Base-by-base conservation (phyloP, 2,797 vertebrate species). In the Lacerta bilineata region DNA sequence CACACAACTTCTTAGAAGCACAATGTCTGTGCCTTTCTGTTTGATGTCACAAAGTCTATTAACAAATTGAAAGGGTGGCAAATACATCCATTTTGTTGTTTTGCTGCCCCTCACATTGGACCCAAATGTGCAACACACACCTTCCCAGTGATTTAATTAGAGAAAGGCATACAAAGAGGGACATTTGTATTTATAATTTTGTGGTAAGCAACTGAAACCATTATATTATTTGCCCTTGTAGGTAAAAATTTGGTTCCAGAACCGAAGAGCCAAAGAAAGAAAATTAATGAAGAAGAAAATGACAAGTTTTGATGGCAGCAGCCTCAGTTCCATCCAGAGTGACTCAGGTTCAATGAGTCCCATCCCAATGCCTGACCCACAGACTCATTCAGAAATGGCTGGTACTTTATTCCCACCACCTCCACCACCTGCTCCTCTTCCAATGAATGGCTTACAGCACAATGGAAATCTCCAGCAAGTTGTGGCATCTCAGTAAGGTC, bases 241-340 rank as follows among this genome's bases (percentile, higher is more conserved):
- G 98, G 98, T 99, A 71, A 99, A 99, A 95, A 99, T 99, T 91
- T 99, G 98, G 98, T 99, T 99, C 94, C 98, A 99, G 96, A 99
- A 99, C 91, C 98, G 98, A 94, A 95, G 98, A 93, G 98, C 98
- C 78, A 99, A 99, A 92, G 98, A 99, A 93, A 97, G 98, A 84
- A 99, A 99, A 90, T 87, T 99, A 94, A 98, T 98, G 89, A 99
- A 99, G 95, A 99, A 98, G 98, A 98, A 98, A 95, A 93, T 98
- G 98, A 98, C 97, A 90, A 98, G 98, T 96, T 98, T 98, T 5
- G 98, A 98, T 1, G 98, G 98, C 94, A 97, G 97, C 94, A 97
- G 97, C 25, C 91, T 96, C 5, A 97, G 97, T 2, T 98, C 98
- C 0, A 97, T 98, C 93, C 98, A 98, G 97, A 98, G 98, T 95